Conservation (phyloP, 1,140 invertebrate genomes). For the Teleopsis dalmanni region DNA sequence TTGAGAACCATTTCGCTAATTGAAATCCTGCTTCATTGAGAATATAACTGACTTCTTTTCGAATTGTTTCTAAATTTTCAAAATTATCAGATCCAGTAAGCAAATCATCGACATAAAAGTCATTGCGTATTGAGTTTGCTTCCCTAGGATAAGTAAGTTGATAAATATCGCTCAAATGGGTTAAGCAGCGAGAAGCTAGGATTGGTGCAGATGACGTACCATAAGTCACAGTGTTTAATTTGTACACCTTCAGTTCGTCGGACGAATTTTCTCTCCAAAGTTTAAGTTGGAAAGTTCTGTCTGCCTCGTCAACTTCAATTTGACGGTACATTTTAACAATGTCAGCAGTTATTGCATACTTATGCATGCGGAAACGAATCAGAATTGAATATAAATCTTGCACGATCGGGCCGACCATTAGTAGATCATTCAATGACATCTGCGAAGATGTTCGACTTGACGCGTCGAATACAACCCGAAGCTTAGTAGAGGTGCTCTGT, state of each 20-base stretch:
- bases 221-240: conserved; percentile 26
- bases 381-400: conserved; percentile 26
- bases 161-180: conserved; percentile 27
- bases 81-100: too few relatives aligned
- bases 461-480: conserved; percentile 9
- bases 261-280: conserved; percentile 27
- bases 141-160: conserved; percentile 18
- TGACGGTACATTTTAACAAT: conserved; percentile 34
- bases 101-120: conserved; percentile 11
- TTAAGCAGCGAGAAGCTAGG: conserved; percentile 27
- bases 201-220: conserved; percentile 36
- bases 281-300: conserved; percentile 33
- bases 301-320: conserved; percentile 16
- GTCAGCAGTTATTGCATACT: conserved; percentile 20
- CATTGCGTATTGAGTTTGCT: conserved; percentile 21
- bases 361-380: conserved; percentile 37
- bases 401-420: conserved; percentile 13
- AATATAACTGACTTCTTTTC: neutral
- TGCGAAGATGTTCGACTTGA: conserved; percentile 9
- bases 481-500: conserved; percentile 15
- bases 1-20: conserved; percentile 5
- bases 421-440: conserved; percentile 17
- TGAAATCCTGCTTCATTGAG: neutral
- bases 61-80: too few relatives aligned
- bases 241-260: conserved; percentile 14